Conservation (phyloP, 2,797 vertebrate genomes). For the Hyperoplus lanceolatus region DNA sequence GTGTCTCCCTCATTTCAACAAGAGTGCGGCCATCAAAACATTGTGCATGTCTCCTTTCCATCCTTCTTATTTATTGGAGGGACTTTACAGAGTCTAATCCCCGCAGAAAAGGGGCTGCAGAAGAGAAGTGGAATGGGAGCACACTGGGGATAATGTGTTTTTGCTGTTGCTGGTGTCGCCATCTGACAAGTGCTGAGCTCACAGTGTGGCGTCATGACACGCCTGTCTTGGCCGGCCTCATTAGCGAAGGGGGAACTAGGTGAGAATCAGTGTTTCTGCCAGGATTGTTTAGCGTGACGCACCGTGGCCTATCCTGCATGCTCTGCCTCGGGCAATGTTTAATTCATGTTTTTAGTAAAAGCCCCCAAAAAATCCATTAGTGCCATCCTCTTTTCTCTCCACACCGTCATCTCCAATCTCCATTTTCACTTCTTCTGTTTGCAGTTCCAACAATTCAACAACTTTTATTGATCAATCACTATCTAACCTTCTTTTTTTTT, state of each 20-base stretch:
- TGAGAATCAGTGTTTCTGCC: conserved; percentile 80
- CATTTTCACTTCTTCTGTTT: not conserved
- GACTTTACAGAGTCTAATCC: conserved; percentile 48
- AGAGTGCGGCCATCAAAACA: conserved; percentile 44
- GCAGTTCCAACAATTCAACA: not conserved
- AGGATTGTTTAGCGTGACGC: conserved; percentile 74
- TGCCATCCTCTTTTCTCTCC: conserved; percentile 67
- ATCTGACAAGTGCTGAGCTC: conserved; percentile 59
- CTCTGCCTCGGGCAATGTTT: conserved; percentile 70
- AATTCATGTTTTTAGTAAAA: conserved; percentile 82
- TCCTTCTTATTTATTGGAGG: conserved; percentile 8
- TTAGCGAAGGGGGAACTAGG: conserved; percentile 70
- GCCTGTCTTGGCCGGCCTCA: conserved; percentile 54
- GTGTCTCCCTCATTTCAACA: conserved; percentile 20
- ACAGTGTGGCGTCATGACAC: conserved; percentile 54
- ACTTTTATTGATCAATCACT: conserved; percentile 6
- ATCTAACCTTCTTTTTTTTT: not conserved
- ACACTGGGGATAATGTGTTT: conserved; percentile 71
- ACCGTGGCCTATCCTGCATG: conserved; percentile 48
- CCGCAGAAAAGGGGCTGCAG: conserved; percentile 24
- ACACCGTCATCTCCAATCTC: conserved; percentile 32
- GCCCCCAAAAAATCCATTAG: conserved; percentile 50
- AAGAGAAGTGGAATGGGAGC: conserved; percentile 43
- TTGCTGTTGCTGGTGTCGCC: conserved; percentile 62
- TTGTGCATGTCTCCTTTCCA: not conserved